Conservation (phyloP, 2,888 invertebrate genomes). For the Apodemia duryi region DNA sequence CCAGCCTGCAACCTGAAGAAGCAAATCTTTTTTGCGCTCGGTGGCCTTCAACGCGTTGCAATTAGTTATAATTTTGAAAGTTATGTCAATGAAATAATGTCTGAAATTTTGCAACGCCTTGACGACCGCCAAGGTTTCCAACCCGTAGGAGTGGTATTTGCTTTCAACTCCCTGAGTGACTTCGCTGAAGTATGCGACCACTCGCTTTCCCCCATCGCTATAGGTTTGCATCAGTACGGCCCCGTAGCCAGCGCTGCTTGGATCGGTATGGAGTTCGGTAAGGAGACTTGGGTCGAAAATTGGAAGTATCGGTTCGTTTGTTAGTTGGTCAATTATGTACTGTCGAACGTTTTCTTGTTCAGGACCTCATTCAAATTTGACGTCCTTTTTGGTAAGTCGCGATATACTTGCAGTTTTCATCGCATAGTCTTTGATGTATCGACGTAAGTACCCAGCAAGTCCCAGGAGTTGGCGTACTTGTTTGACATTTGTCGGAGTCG, state of each 20-base stretch:
- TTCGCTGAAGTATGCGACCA: slow-evolving; percentile 27
- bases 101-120: slow-evolving; percentile 29
- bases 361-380: slow-evolving; percentile 22
- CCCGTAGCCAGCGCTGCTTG: neutral
- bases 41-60: slow-evolving; percentile 32
- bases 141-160: no score
- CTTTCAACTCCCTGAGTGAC: slow-evolving; percentile 25
- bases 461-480: no score
- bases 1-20: slow-evolving; percentile 40
- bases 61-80: slow-evolving; percentile 36
- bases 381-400: slow-evolving; percentile 21
- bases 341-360: slow-evolving; percentile 24
- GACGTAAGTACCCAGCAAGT: no score
- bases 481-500: no score
- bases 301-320: slow-evolving; percentile 25
- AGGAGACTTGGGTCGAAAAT: slow-evolving; percentile 20
- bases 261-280: neutral
- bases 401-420: slow-evolving; percentile 24
- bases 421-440: no score
- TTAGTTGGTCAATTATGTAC: slow-evolving; percentile 23
- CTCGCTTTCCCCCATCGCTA: slow-evolving; percentile 11
- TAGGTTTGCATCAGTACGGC: slow-evolving; percentile 22
- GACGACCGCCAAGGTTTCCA: slow-evolving; percentile 31
- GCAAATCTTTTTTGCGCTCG: slow-evolving; percentile 29
- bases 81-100: slow-evolving; percentile 28